A percentile compares a stretch with the other conserved stretches of the same genome.
These are phyloP conservation scores for Cryptocheilus praepositus DNA, from an alignment of 2,888 invertebrate species.

Conservation along the genomic window DNA sequence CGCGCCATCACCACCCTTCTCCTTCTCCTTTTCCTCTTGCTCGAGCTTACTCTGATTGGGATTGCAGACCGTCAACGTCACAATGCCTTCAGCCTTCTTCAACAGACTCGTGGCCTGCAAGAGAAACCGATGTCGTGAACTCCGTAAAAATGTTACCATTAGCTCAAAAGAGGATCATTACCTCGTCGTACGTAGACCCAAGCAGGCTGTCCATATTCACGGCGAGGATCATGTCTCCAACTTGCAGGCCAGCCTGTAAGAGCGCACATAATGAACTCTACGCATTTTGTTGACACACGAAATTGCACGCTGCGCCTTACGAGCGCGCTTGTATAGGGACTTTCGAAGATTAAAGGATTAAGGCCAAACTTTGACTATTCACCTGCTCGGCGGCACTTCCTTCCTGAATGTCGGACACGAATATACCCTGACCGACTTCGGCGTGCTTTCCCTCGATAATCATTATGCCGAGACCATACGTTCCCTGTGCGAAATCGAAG, in stretches of 20 bases:
- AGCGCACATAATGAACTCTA: not conserved
- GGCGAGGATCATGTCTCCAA: slow-evolving; percentile 97
- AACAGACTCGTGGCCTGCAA: slow-evolving; percentile 87
- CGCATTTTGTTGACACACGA: too few relatives aligned
- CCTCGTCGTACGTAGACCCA: slow-evolving; percentile 91
- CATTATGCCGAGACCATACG: slow-evolving; percentile 92
- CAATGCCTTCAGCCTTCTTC: slow-evolving; percentile 91
- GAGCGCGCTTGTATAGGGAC: too few relatives aligned
- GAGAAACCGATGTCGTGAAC: not conserved
- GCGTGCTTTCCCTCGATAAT: slow-evolving; percentile 95
- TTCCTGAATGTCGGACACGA: slow-evolving; percentile 94
- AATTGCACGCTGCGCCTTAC: too few relatives aligned
- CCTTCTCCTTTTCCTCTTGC: slow-evolving; percentile 73
- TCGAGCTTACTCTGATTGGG: slow-evolving; percentile 85
- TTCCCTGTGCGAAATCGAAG: slow-evolving; percentile 76
- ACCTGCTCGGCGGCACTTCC: slow-evolving; percentile 92
- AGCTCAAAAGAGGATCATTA: slow-evolving; percentile 68
- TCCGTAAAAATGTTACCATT: slow-evolving; percentile 19
- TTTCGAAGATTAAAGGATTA: too few relatives aligned
- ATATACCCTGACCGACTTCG: slow-evolving; percentile 93
- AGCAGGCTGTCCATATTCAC: slow-evolving; percentile 95
- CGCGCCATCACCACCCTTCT: slow-evolving; percentile 28
- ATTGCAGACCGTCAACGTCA: slow-evolving; percentile 88
- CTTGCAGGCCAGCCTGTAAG: slow-evolving; percentile 91
- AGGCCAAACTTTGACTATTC: slow-evolving; percentile 37